Evolutionary conservation across 1,140 invertebrate species (phyloP).

Genomic region (Orchestia grillus): DNA sequence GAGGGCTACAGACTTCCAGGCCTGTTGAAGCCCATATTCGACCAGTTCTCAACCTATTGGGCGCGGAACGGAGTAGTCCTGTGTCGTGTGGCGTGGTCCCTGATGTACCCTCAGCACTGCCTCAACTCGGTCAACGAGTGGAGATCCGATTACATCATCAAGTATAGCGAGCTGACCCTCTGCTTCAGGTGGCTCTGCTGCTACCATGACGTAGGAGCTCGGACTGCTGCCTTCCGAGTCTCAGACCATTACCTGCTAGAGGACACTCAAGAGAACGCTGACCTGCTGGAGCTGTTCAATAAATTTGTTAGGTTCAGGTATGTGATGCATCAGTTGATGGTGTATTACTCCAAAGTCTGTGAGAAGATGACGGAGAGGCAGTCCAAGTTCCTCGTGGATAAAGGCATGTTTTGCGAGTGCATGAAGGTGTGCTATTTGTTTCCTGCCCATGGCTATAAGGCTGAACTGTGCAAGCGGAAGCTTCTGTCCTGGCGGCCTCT

Average conservation of each 20-base stretch:
- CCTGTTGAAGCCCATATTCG: background rate
- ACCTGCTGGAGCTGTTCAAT: background rate
- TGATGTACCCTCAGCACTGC: background rate
- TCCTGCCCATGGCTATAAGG: background rate
- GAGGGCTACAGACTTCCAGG: background rate
- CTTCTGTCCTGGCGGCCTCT: background rate
- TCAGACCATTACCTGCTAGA: background rate
- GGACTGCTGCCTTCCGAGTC: background rate
- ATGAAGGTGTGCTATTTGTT: background rate
- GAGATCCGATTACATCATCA: background rate
- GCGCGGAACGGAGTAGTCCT: background rate
- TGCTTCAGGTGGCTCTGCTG: background rate
- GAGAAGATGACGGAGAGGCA: background rate
- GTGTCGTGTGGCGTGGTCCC: background rate
- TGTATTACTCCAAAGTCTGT: background rate
- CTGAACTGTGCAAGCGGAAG: background rate
- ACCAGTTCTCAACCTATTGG: background rate
- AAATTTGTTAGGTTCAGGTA: background rate
- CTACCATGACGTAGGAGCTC: background rate
- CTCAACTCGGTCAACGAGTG: background rate
- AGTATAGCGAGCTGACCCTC: background rate
- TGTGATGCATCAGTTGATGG: background rate
- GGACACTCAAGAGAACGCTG: background rate
- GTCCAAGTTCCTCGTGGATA: background rate
- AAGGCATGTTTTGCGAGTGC: background rate